phyloP scores from a whole-genome alignment of 2,888 invertebrate genomes.

The Spisula solida region DNA sequence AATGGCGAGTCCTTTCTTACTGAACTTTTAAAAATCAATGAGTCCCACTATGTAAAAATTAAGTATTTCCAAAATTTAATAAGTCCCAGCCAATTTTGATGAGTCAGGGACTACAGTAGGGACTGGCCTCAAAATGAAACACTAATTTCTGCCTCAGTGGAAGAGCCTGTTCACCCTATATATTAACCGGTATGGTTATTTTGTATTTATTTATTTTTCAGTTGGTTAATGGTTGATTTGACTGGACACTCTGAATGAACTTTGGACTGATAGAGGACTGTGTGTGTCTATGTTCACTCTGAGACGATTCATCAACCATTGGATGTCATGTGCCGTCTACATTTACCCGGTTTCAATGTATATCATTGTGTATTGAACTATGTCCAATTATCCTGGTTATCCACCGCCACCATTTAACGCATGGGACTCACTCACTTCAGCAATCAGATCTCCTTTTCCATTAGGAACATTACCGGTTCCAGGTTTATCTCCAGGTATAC shows the following conservation, averaged over 20 bases:
- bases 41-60: too few species aligned
- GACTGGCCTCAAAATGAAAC: too few species aligned
- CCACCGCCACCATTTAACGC: constrained; percentile 67
- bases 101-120: too few species aligned
- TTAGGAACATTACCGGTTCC: constrained; percentile 57
- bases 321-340: constrained; percentile 67
- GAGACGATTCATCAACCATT: constrained; percentile 37
- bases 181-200: not conserved
- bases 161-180: too few species aligned
- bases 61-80: too few species aligned
- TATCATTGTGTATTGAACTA: constrained; percentile 67
- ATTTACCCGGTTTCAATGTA: constrained; percentile 60
- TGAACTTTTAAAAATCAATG: too few species aligned
- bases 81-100: too few species aligned
- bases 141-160: too few species aligned
- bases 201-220: constrained; percentile 28
- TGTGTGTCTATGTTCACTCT: constrained; percentile 49
- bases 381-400: constrained; percentile 72
- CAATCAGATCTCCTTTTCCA: constrained; percentile 65
- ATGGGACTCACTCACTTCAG: constrained; percentile 63
- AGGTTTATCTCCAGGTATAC: constrained; percentile 39
- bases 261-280: constrained; percentile 27
- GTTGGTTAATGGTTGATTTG: not conserved
- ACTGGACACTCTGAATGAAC: constrained; percentile 8
- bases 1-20: too few species aligned